Evolutionary conservation across 2,797 vertebrate species (phyloP).

Genomic region (Scolopax bukidnonensis): DNA sequence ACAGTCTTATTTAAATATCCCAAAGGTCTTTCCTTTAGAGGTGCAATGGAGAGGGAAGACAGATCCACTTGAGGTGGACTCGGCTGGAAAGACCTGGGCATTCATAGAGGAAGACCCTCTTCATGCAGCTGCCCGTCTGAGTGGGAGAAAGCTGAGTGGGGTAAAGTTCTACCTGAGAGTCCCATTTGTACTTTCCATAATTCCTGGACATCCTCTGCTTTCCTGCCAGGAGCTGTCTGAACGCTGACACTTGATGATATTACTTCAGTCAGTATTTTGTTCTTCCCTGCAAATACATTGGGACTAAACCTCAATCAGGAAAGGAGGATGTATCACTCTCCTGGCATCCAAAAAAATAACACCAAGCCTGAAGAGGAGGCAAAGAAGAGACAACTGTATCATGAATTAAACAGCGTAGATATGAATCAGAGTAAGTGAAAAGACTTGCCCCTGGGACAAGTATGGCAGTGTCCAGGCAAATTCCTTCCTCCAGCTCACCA

Average conservation of each 20-base stretch:
- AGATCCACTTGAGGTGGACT: not conserved
- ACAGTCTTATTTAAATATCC: not conserved
- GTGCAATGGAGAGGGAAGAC: constrained; percentile 25
- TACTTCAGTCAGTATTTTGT: not conserved
- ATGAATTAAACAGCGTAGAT: constrained; percentile 5
- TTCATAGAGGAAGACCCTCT: not conserved
- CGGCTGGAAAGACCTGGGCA: not conserved
- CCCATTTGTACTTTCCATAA: not conserved
- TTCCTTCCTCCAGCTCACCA: not conserved
- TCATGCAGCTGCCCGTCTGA: not conserved
- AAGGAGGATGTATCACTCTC: not conserved
- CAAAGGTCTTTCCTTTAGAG: constrained; percentile 1
- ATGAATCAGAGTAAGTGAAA: constrained; percentile 22
- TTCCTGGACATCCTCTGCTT: constrained; percentile 3
- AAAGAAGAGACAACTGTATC: not conserved
- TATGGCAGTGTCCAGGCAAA: not conserved
- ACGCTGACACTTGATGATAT: not conserved
- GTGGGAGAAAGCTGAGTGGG: not conserved
- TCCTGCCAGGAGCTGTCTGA: not conserved
- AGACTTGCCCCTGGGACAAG: not conserved
- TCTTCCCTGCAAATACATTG: not conserved
- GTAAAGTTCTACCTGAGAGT: constrained; percentile 46
- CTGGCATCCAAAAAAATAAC: not conserved
- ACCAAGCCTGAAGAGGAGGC: constrained; percentile 19
- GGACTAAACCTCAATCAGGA: not conserved